Percentiles rank a stretch among this genome's conserved stretches.
These are phyloP conservation scores for Andrena flavipes DNA, from an alignment of 2,888 invertebrate species.

Conservation along the genomic window DNA sequence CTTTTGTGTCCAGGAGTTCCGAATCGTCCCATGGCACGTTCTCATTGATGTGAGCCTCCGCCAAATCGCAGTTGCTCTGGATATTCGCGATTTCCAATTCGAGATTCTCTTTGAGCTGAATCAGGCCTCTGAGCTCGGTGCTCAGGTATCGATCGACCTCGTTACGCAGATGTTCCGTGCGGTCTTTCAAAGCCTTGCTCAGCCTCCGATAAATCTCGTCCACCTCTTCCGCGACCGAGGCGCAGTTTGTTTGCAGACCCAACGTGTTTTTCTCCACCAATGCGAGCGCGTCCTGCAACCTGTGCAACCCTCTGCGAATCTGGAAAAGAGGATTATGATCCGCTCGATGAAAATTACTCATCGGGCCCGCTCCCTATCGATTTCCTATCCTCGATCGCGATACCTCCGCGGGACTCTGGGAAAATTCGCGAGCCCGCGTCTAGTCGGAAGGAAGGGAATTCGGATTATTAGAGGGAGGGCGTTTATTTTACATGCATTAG, in stretches of 20 bases:
- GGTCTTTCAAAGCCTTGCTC: conserved; percentile 95
- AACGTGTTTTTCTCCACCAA: conserved; percentile 95
- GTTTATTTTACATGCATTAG: conserved; percentile 49
- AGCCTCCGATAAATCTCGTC: conserved; percentile 96
- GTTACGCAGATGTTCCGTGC: conserved; percentile 93
- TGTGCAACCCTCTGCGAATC: conserved; percentile 94
- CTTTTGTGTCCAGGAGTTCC: conserved; percentile 97
- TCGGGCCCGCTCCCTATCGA: background rate
- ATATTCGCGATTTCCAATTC: conserved; percentile 98
- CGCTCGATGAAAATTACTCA: conserved; percentile 16
- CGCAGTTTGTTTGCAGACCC: conserved; percentile 95
- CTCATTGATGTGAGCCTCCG: conserved; percentile 97
- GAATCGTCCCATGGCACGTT: conserved; percentile 96
- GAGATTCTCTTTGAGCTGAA: conserved; percentile 95
- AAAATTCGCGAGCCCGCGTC: background rate
- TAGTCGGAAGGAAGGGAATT: conserved; percentile 9
- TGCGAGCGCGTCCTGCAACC: conserved; percentile 93
- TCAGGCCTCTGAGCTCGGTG: conserved; percentile 94
- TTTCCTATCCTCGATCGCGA: background rate
- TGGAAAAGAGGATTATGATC: conserved; percentile 74
- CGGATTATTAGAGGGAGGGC: conserved; percentile 6
- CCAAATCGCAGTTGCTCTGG: conserved; percentile 97
- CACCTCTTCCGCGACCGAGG: conserved; percentile 96
- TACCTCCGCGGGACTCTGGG: background rate
- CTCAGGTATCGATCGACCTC: conserved; percentile 97